phyloP scores from a whole-genome alignment of 2,113 vertebrate genomes.

The Gallinago undulata region DNA sequence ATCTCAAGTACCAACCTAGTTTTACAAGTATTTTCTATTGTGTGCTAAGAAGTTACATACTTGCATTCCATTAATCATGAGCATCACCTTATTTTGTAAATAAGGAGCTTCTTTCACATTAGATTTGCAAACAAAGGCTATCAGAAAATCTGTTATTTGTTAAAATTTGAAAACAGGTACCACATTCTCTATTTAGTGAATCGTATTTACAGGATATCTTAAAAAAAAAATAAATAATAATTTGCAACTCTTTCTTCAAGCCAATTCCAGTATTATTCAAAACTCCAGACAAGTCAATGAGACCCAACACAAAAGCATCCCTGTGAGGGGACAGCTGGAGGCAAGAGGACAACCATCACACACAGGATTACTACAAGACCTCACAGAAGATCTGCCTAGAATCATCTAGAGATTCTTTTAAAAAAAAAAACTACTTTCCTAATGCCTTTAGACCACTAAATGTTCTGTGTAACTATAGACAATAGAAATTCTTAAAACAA shows the following conservation, averaged over 20 bases:
- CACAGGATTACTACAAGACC: neutral
- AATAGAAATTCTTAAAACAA: neutral
- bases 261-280: neutral
- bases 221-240: neutral
- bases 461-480: neutral
- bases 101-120: neutral
- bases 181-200: neutral
- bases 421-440: neutral
- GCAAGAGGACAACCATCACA: neutral
- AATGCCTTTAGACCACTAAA: neutral
- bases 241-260: neutral
- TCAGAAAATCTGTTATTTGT: neutral
- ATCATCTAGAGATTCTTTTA: neutral
- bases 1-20: neutral
- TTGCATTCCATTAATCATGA: neutral
- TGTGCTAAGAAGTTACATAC: neutral
- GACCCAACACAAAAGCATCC: neutral
- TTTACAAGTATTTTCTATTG: neutral
- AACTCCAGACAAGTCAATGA: neutral
- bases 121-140: neutral
- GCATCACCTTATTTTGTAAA: neutral
- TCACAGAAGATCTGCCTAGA: too few species aligned
- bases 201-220: neutral
- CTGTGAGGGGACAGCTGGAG: neutral
- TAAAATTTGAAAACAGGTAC: neutral